phyloP scores from a whole-genome alignment of 2,888 invertebrate species.

The Pherbina coryleti region DNA sequence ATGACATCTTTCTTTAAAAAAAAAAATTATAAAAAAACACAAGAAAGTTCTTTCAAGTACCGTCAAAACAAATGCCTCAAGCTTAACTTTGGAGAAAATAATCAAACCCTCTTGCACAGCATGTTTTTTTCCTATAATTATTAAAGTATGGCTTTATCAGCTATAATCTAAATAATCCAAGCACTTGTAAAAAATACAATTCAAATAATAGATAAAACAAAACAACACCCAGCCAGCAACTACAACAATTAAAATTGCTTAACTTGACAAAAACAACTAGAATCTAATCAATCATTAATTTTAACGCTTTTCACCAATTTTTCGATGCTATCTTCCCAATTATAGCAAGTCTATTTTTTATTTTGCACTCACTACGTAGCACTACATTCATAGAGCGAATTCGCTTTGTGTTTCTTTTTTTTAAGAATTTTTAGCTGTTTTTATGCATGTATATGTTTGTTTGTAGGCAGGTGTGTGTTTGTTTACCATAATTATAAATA shows the following conservation, averaged over 20 bases:
- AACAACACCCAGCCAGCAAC: neutral
- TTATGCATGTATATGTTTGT: neutral
- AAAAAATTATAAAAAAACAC: too few species aligned
- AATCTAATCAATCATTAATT: constrained; percentile 11
- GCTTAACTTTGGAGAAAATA: too few species aligned
- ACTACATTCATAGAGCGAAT: too few species aligned
- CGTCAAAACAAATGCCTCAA: too few species aligned
- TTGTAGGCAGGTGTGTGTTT: neutral
- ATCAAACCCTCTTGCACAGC: too few species aligned
- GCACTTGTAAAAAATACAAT: constrained; percentile 11
- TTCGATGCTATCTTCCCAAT: neutral
- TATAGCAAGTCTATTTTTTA: neutral
- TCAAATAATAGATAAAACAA: neutral
- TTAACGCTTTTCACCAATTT: constrained; percentile 23
- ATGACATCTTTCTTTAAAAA: too few species aligned
- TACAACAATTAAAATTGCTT: neutral
- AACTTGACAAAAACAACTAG: neutral
- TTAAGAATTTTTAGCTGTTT: too few species aligned
- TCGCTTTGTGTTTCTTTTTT: too few species aligned
- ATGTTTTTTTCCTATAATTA: neutral
- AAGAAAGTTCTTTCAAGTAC: too few species aligned
- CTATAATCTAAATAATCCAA: neutral
- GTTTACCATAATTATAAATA: neutral
- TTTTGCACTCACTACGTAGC: too few species aligned
- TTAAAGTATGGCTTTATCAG: neutral